Conservation (phyloP, 2,888 invertebrate genomes). For the Geotrupes spiniger region DNA sequence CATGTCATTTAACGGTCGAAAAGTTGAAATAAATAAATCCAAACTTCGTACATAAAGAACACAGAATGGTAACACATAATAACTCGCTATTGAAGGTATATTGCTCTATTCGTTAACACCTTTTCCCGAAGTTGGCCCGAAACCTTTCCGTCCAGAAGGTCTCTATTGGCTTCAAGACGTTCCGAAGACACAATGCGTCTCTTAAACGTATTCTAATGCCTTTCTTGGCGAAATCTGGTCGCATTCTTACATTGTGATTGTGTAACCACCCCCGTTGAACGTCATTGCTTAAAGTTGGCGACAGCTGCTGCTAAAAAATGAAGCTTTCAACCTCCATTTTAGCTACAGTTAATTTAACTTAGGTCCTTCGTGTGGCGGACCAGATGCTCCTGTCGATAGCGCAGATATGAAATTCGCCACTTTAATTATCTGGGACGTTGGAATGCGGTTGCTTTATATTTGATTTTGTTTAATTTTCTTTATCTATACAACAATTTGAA, state of each 20-base stretch:
- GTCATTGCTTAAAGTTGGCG: conserved; percentile 42
- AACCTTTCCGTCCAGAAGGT: conserved; percentile 10
- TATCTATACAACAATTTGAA: conserved; percentile 3
- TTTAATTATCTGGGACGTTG: conserved; percentile 2
- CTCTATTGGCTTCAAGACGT: conserved; percentile 10
- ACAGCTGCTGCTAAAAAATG: conserved; percentile 51
- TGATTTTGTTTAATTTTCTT: conserved; percentile 3
- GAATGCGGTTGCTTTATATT: conserved; percentile 2
- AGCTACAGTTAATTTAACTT: conserved; percentile 53
- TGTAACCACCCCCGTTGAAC: conserved; percentile 52
- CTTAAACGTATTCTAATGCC: conserved; percentile 48
- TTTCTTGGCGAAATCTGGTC: conserved; percentile 45
- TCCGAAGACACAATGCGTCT: conserved; percentile 33
- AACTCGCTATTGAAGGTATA: conserved; percentile 20
- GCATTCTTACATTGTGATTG: conserved; percentile 49
- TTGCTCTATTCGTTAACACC: conserved; percentile 30
- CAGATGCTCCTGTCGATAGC: conserved; percentile 19
- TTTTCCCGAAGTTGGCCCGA: conserved; percentile 14
- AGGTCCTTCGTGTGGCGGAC: conserved; percentile 26
- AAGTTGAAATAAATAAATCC: conserved; percentile 23
- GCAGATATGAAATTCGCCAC: not conserved
- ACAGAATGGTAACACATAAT: conserved; percentile 21
- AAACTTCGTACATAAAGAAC: conserved; percentile 14
- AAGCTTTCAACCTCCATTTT: conserved; percentile 52
- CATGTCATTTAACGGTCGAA: conserved; percentile 36